A percentile compares a stretch with the other conserved stretches of the same genome.
phyloP scores from a whole-genome alignment of 2,888 invertebrate genomes.

The Tenodera sinensis region DNA sequence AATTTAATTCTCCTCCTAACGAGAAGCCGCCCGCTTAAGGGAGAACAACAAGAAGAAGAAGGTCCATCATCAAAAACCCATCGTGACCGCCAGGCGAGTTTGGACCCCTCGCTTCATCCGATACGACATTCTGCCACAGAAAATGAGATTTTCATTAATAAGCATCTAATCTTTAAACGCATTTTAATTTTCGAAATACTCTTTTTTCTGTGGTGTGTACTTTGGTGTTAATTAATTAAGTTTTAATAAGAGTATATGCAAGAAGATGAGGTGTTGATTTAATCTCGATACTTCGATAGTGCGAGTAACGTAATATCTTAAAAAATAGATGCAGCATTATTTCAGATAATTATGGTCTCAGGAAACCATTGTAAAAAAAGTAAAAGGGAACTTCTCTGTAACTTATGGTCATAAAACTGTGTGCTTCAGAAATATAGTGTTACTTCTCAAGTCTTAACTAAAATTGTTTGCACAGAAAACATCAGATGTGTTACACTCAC shows the following conservation, averaged over 20 bases:
- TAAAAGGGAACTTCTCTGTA: not conserved
- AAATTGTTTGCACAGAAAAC: too few relatives aligned
- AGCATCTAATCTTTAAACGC: not conserved
- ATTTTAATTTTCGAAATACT: not conserved
- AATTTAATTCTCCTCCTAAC: not conserved
- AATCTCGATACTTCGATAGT: not conserved
- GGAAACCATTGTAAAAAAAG: not conserved
- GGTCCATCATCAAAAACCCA: not conserved
- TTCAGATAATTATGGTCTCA: not conserved
- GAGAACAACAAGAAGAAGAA: not conserved
- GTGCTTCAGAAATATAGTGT: too few relatives aligned
- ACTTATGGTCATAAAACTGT: not conserved
- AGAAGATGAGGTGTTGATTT: not conserved
- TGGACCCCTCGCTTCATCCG: not conserved
- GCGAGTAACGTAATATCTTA: not conserved
- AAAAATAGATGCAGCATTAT: not conserved
- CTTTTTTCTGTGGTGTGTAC: not conserved
- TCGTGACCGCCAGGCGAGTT: not conserved
- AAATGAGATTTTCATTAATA: not conserved
- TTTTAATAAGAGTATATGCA: not conserved
- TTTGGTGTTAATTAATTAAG: not conserved
- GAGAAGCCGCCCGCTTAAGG: not conserved
- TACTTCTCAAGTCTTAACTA: too few relatives aligned
- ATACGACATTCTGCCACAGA: not conserved
- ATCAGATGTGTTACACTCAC: too few relatives aligned